Conservation (phyloP, 2,888 invertebrate genomes). For the Eupeodes luniger region DNA sequence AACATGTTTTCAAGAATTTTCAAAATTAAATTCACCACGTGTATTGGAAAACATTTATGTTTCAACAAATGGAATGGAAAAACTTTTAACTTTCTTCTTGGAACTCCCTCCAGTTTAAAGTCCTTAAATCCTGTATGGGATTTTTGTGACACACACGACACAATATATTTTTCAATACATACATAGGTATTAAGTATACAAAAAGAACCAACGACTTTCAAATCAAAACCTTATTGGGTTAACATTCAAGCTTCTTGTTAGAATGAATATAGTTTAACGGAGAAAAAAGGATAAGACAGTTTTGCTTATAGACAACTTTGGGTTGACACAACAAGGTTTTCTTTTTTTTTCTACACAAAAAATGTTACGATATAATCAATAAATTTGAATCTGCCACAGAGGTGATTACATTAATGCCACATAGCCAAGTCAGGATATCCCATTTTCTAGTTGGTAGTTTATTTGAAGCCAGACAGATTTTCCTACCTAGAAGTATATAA, state of each 20-base stretch:
- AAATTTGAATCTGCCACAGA: conserved; percentile 45
- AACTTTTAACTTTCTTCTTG: background rate
- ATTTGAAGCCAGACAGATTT: conserved; percentile 10
- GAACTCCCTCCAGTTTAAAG: background rate
- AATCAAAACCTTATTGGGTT: conserved; percentile 31
- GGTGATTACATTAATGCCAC: conserved; percentile 52
- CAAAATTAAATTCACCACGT: conserved; percentile 18
- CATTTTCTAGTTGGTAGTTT: background rate
- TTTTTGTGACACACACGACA: background rate
- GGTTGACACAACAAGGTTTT: conserved; percentile 17
- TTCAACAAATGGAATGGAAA: background rate
- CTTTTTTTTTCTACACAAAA: background rate
- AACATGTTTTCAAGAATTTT: background rate
- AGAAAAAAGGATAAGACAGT: background rate
- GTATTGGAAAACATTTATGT: background rate
- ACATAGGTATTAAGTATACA: background rate
- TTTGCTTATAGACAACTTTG: conserved; percentile 5
- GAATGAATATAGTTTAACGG: conserved; percentile 2
- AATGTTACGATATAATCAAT: conserved; percentile 28
- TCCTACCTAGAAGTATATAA: background rate
- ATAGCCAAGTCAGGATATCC: conserved; percentile 8
- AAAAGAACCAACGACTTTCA: conserved; percentile 2
- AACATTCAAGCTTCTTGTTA: conserved; percentile 12
- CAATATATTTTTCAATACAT: background rate
- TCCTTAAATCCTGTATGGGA: conserved; percentile 14